These are phyloP conservation scores for Hemiscyllium ocellatum DNA, from an alignment of 2,113 vertebrate species.

Conservation along the genomic window DNA sequence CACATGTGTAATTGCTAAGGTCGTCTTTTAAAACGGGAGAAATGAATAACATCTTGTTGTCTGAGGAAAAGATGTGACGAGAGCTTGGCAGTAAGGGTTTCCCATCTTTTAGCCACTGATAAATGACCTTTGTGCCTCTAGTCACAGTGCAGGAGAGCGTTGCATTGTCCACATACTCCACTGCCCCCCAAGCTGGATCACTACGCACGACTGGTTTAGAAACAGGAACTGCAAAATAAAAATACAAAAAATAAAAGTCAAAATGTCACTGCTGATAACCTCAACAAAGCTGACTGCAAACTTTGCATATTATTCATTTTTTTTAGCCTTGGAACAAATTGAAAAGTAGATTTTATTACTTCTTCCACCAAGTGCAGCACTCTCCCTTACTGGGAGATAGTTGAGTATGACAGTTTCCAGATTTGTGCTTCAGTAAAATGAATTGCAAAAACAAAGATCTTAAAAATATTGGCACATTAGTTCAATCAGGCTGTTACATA, in stretches of 20 bases:
- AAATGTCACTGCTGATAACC: not conserved
- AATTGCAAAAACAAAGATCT: not conserved
- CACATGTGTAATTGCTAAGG: conserved; percentile 65
- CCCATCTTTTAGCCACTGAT: conserved; percentile 65
- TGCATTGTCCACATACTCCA: conserved; percentile 61
- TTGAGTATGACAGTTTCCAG: not conserved
- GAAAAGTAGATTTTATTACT: not conserved
- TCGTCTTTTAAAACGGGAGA: conserved; percentile 64
- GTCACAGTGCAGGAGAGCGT: conserved; percentile 57
- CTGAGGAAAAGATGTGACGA: conserved; percentile 53
- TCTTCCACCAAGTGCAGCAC: not conserved
- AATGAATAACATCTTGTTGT: conserved; percentile 58
- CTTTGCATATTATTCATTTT: not conserved
- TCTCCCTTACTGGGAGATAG: not conserved
- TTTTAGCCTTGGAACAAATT: not conserved
- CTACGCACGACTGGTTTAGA: conserved; percentile 52
- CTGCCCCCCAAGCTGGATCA: conserved; percentile 58
- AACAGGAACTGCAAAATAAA: conserved; percentile 56
- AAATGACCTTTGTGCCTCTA: conserved; percentile 57
- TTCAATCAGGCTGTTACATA: not conserved
- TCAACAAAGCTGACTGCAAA: not conserved
- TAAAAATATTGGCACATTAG: not conserved
- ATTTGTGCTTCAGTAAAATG: not conserved
- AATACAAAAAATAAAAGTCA: not conserved
- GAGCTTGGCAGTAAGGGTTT: conserved; percentile 45